Conservation (phyloP, 2,113 vertebrate genomes). For the Apeltes quadracus region DNA sequence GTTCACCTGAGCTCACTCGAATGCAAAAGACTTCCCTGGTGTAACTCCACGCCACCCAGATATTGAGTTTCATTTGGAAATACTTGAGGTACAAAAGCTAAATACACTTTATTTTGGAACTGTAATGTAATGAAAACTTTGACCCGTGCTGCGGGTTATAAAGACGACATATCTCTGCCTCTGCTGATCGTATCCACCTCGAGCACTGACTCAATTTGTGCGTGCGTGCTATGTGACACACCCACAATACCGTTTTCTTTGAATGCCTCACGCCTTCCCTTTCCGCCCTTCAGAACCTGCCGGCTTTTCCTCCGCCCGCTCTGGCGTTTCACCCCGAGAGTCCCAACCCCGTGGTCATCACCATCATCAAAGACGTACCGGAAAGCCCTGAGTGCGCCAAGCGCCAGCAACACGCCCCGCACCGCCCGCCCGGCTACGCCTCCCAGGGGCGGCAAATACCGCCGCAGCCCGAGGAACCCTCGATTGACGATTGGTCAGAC, state of each 20-base stretch:
- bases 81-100: no score
- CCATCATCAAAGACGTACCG: background rate
- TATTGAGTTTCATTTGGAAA: no score
- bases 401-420: rapidly evolving
- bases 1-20: background rate
- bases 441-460: background rate
- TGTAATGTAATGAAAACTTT: background rate
- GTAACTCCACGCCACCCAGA: no score
- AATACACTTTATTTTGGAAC: background rate
- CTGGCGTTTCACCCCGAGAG: conserved; percentile 5
- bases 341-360: background rate
- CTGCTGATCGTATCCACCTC: background rate
- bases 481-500: background rate
- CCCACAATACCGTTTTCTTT: background rate
- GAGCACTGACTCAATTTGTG: background rate
- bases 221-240: background rate
- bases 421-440: conserved; percentile 13
- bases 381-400: background rate
- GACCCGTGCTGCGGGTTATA: background rate
- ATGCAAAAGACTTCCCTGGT: no score
- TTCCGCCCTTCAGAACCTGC: conserved; percentile 27
- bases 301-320: background rate
- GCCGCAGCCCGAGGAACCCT: background rate
- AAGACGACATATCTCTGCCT: background rate
- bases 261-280: background rate